These are phyloP conservation scores for Mythimna impura DNA, from an alignment of 2,888 invertebrate genomes.

Conservation along the genomic window DNA sequence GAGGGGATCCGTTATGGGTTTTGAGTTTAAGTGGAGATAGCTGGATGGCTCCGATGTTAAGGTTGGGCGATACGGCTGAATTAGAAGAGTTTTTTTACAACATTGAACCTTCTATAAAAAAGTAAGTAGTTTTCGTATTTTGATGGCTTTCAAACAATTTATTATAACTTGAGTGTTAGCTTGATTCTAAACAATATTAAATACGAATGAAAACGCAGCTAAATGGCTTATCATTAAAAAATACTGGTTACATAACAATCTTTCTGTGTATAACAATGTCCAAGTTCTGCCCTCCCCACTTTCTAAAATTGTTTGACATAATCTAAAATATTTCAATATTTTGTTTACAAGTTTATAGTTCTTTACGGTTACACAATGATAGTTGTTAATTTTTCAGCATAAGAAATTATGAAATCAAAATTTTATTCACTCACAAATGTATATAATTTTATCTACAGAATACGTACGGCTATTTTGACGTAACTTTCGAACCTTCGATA, in stretches of 20 bases:
- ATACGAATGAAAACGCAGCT: background rate
- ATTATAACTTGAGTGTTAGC: background rate
- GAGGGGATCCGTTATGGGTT: constrained; percentile 70
- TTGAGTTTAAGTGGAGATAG: constrained; percentile 66
- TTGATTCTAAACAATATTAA: background rate
- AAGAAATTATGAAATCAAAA: background rate
- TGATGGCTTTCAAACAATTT: too few species aligned
- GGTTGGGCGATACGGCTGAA: constrained; percentile 63
- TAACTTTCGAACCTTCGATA: constrained; percentile 82
- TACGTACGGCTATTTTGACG: background rate
- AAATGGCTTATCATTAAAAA: background rate
- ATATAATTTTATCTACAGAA: background rate
- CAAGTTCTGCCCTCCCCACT: background rate
- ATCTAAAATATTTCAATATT: background rate
- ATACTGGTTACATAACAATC: too few species aligned
- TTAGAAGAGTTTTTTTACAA: constrained; percentile 66
- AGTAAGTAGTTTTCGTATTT: constrained; percentile 60
- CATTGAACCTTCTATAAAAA: constrained; percentile 57
- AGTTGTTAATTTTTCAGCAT: background rate
- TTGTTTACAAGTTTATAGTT: background rate
- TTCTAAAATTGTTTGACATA: background rate
- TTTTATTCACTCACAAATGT: background rate
- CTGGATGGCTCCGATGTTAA: constrained; percentile 67
- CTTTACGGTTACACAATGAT: background rate
- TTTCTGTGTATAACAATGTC: background rate